Percentiles rank a stretch among this genome's conserved stretches.
These are phyloP conservation scores for Sardinella longiceps DNA, from an alignment of 2,797 vertebrate genomes.

Conservation along the genomic window DNA sequence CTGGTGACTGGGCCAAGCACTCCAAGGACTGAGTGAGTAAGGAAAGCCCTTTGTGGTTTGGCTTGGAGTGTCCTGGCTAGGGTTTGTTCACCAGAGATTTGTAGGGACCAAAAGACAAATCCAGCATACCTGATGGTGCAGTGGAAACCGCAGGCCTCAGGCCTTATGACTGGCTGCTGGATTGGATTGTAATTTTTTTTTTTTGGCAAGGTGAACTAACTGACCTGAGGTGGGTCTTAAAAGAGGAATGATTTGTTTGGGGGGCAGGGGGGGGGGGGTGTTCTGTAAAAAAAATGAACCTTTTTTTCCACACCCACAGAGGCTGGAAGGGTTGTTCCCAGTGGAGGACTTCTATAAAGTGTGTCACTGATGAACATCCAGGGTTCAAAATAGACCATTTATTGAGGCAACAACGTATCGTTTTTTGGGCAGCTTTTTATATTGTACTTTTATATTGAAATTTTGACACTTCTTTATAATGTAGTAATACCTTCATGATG, in stretches of 20 bases:
- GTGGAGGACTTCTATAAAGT: not conserved
- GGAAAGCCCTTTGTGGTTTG: slow-evolving; percentile 73
- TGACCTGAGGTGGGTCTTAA: not conserved
- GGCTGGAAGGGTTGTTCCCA: not conserved
- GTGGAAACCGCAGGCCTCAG: slow-evolving; percentile 11
- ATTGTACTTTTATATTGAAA: not conserved
- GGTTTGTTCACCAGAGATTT: slow-evolving; percentile 43
- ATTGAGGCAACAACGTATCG: not conserved
- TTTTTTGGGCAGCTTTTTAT: not conserved
- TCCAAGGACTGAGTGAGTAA: slow-evolving; percentile 59
- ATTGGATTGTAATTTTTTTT: too few relatives aligned
- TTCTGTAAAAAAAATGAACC: not conserved
- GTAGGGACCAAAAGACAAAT: slow-evolving; percentile 36
- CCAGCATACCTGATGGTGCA: slow-evolving; percentile 39
- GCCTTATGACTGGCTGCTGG: not conserved
- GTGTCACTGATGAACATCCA: not conserved
- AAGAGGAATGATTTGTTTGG: not conserved
- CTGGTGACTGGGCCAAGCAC: slow-evolving; percentile 57
- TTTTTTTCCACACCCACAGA: not conserved
- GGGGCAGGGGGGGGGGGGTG: too few relatives aligned
- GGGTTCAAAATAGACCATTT: not conserved
- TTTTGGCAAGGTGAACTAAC: not conserved
- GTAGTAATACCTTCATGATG: not conserved
- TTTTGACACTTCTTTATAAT: not conserved
- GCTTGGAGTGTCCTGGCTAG: slow-evolving; percentile 50